These are phyloP conservation scores for Lasaia peninsularis DNA, from an alignment of 1,140 invertebrate genomes.

Conservation along the genomic window DNA sequence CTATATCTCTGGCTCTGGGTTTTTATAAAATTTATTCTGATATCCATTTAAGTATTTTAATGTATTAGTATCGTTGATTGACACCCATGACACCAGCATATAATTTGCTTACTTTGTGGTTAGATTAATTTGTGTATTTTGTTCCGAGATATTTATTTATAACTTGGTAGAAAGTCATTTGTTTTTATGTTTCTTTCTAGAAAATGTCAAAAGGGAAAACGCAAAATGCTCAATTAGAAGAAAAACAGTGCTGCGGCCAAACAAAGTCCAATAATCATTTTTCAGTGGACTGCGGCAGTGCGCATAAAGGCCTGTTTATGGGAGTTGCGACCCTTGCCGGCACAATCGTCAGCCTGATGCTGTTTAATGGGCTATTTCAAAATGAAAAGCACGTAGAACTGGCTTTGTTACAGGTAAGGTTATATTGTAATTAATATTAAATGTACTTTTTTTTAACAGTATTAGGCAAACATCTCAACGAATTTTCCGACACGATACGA, in stretches of 20 bases:
- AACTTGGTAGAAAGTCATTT: too few species aligned
- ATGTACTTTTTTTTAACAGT: not conserved
- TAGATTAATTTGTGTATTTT: too few species aligned
- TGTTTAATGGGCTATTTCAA: slow-evolving; percentile 85
- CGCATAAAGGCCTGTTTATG: slow-evolving; percentile 84
- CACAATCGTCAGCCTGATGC: slow-evolving; percentile 84
- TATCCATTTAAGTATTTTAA: too few species aligned
- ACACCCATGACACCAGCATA: too few species aligned
- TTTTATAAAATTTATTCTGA: too few species aligned
- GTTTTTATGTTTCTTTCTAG: slow-evolving; percentile 24
- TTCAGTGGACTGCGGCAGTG: slow-evolving; percentile 84
- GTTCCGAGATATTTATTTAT: too few species aligned
- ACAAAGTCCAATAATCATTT: slow-evolving; percentile 78
- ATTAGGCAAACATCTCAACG: too few species aligned
- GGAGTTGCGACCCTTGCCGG: slow-evolving; percentile 83
- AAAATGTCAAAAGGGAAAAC: slow-evolving; percentile 33
- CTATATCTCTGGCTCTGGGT: too few species aligned
- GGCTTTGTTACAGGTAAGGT: slow-evolving; percentile 78
- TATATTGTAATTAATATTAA: slow-evolving; percentile 1
- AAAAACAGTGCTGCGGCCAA: slow-evolving; percentile 43
- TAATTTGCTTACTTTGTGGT: too few species aligned
- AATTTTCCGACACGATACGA: too few species aligned
- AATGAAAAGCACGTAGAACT: slow-evolving; percentile 79
- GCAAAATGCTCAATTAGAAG: slow-evolving; percentile 28
- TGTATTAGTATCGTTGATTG: too few species aligned